phyloP scores from a whole-genome alignment of 2,113 vertebrate genomes.

The Catagonus wagneri region DNA sequence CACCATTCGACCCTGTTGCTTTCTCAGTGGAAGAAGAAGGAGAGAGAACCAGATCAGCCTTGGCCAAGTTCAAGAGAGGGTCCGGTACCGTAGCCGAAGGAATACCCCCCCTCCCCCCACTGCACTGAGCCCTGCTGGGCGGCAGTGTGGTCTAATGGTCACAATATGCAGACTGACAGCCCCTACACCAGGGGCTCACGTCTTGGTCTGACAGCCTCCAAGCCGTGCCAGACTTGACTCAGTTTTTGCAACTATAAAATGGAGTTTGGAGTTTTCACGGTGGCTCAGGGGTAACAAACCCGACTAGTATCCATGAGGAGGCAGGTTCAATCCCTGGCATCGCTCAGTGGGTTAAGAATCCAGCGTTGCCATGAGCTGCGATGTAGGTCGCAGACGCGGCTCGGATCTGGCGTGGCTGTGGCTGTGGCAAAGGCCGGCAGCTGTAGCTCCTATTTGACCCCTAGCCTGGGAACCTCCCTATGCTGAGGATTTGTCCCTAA shows the following conservation, averaged over 20 bases:
- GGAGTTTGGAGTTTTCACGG: not conserved
- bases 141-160: not conserved
- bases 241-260: not conserved
- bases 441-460: too few species aligned
- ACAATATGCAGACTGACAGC: not conserved
- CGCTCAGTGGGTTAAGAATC: too few species aligned
- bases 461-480: too few species aligned
- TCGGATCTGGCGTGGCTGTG: too few species aligned
- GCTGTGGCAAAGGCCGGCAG: too few species aligned
- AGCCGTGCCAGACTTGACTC: not conserved
- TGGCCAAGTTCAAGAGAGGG: not conserved
- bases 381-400: too few species aligned
- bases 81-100: not conserved
- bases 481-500: too few species aligned
- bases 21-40: not conserved
- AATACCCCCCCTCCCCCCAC: rapidly evolving
- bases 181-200: not conserved
- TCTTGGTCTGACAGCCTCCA: not conserved
- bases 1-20: not conserved
- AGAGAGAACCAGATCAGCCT: not conserved
- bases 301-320: too few species aligned
- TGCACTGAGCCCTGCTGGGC: not conserved
- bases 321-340: too few species aligned
- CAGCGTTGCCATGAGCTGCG: too few species aligned
- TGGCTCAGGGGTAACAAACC: too few species aligned